Conservation (phyloP, 2,797 vertebrate genomes). For the Cryptoprocta ferox region DNA sequence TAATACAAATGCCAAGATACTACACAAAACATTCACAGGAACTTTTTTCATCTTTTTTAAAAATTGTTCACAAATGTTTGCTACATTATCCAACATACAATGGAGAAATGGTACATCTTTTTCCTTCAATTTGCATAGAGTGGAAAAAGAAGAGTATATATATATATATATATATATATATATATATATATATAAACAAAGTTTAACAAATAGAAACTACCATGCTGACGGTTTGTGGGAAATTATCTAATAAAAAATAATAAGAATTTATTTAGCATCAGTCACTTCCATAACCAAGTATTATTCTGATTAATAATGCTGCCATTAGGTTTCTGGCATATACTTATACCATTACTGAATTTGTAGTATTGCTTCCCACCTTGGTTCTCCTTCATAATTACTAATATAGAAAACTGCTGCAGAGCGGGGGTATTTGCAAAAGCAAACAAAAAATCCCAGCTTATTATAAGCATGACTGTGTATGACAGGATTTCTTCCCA, state of each 20-base stretch:
- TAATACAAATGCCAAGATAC: slow-evolving; percentile 86
- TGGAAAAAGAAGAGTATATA: slow-evolving; percentile 76
- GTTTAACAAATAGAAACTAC: slow-evolving; percentile 83
- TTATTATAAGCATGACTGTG: slow-evolving; percentile 67
- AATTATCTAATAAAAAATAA: slow-evolving; percentile 82
- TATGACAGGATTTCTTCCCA: slow-evolving; percentile 65
- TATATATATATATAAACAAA: slow-evolving; percentile 75
- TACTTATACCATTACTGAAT: slow-evolving; percentile 70
- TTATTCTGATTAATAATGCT: slow-evolving; percentile 82
- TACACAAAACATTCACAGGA: slow-evolving; percentile 86
- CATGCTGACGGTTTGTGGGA: slow-evolving; percentile 78
- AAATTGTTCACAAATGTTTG: slow-evolving; percentile 85
- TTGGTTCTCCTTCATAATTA: slow-evolving; percentile 82
- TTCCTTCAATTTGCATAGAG: slow-evolving; percentile 85
- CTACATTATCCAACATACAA: slow-evolving; percentile 84
- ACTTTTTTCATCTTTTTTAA: slow-evolving; percentile 78
- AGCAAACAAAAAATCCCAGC: slow-evolving; percentile 68
- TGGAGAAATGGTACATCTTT: slow-evolving; percentile 84
- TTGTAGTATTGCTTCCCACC: slow-evolving; percentile 51
- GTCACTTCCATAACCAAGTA: slow-evolving; percentile 78
- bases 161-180: background rate
- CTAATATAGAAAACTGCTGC: slow-evolving; percentile 79
- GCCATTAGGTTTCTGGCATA: slow-evolving; percentile 75
- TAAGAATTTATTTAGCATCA: slow-evolving; percentile 78
- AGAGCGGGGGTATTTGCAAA: slow-evolving; percentile 83